Evolutionary conservation across 1,140 invertebrate species (phyloP).

Genomic region (Bombus confusus): DNA sequence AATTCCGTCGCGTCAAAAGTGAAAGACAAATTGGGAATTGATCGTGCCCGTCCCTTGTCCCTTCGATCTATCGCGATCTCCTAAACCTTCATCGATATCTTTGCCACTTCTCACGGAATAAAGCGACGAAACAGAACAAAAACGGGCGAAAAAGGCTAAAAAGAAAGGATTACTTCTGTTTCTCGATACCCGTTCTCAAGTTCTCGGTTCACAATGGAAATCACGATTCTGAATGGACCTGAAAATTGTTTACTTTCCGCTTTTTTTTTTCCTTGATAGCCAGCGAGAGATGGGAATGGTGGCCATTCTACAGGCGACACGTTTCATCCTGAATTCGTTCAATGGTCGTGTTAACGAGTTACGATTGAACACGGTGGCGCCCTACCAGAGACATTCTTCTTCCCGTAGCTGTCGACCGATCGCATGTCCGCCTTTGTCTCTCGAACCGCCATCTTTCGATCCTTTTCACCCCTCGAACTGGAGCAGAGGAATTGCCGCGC

Average conservation of each 20-base stretch:
- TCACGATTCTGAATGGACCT: conserved; percentile 2
- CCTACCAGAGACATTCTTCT: conserved; percentile 35
- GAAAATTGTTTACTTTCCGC: conserved; percentile 33
- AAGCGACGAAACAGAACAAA: neutral
- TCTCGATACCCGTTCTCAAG: neutral
- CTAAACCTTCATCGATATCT: neutral
- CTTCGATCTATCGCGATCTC: neutral
- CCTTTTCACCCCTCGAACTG: conserved; percentile 13
- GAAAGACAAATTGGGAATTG: conserved; percentile 48
- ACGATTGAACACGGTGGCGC: conserved; percentile 54
- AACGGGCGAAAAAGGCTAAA: neutral
- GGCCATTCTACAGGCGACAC: neutral
- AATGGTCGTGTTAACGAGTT: conserved; percentile 66
- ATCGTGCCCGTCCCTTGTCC: neutral
- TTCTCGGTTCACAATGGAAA: conserved; percentile 9
- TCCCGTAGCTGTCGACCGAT: conserved; percentile 32
- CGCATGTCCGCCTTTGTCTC: conserved; percentile 37
- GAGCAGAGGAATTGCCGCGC: conserved; percentile 25
- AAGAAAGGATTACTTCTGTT: conserved; percentile 6
- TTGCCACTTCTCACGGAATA: neutral
- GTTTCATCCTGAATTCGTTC: conserved; percentile 27
- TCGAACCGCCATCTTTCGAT: conserved; percentile 12
- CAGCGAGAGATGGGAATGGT: neutral
- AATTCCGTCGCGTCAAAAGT: conserved; percentile 42
- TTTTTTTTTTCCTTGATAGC: neutral